A percentile compares a stretch with the other conserved stretches of the same genome.
phyloP scores from a whole-genome alignment of 2,888 invertebrate genomes.

The Acrobeloides nanus region DNA sequence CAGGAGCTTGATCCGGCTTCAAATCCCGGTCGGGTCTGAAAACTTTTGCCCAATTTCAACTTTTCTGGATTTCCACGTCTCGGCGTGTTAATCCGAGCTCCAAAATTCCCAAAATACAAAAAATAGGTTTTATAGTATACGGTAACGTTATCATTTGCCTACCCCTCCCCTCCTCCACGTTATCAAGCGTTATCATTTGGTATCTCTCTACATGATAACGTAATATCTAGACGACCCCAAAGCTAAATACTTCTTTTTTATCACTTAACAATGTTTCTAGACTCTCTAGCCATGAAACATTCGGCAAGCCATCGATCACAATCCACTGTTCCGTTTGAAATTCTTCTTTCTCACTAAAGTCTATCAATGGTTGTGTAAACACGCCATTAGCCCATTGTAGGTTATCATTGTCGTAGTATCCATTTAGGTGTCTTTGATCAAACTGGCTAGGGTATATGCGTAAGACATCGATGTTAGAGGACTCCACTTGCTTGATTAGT shows the following conservation, averaged over 20 bases:
- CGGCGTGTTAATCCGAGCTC: too few species aligned
- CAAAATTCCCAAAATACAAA: too few species aligned
- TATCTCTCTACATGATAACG: too few species aligned
- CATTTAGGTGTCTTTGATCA: constrained; percentile 24
- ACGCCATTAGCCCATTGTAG: constrained; percentile 22
- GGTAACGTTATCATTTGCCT: too few species aligned
- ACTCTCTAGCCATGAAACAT: constrained; percentile 24
- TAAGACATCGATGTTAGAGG: constrained; percentile 16
- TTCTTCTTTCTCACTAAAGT: neutral
- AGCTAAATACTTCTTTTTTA: constrained; percentile 25
- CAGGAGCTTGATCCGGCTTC: too few species aligned
- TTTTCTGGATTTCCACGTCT: too few species aligned
- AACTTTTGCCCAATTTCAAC: too few species aligned
- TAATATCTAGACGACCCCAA: too few species aligned
- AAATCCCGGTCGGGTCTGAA: too few species aligned
- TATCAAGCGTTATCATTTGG: too few species aligned
- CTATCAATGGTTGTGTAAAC: constrained; percentile 7
- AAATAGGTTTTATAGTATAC: too few species aligned
- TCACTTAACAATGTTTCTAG: constrained; percentile 22
- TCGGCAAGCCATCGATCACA: constrained; percentile 25
- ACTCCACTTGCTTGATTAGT: constrained; percentile 11
- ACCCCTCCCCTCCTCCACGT: too few species aligned
- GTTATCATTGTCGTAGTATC: constrained; percentile 19
- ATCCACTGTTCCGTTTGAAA: constrained; percentile 18
- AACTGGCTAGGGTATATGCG: constrained; percentile 23